Percentiles rank a stretch among this genome's conserved stretches.
Conservation (phyloP, 2,888 invertebrate species). For the Drosophila subquinaria region DNA sequence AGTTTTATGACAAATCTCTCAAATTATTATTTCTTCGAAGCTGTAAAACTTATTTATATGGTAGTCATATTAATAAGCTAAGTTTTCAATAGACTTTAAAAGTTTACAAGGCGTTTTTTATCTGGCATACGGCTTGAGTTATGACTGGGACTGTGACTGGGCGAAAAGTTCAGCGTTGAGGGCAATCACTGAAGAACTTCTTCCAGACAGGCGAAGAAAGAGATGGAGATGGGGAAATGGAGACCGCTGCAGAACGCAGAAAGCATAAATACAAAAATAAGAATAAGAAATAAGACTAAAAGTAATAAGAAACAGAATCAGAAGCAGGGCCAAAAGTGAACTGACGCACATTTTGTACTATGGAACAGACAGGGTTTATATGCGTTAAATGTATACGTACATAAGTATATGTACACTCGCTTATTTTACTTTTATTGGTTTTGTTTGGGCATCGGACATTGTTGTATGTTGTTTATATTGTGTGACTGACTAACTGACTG, state of each 20-base stretch:
- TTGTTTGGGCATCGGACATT: conserved; percentile 61
- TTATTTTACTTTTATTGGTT: conserved; percentile 74
- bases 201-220: conserved; percentile 30
- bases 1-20: neutral
- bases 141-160: conserved; percentile 39
- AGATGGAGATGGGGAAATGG: conserved; percentile 28
- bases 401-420: conserved; percentile 40
- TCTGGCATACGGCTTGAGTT: conserved; percentile 50
- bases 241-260: conserved; percentile 14
- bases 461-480: conserved; percentile 63
- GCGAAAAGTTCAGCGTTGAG: conserved; percentile 50
- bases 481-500: conserved; percentile 49
- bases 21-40: neutral
- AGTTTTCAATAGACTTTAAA: conserved; percentile 1
- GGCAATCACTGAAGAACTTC: conserved; percentile 34
- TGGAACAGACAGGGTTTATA: conserved; percentile 50
- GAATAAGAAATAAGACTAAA: conserved; percentile 25
- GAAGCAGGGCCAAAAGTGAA: conserved; percentile 32
- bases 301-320: conserved; percentile 17
- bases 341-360: conserved; percentile 61
- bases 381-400: conserved; percentile 30
- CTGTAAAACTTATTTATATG: neutral
- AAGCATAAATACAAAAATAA: conserved; percentile 25
- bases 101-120: conserved; percentile 27
- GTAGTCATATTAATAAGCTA: neutral